Base-by-base conservation (phyloP, 2,888 invertebrate species). In the Meteorus cinctellus region DNA sequence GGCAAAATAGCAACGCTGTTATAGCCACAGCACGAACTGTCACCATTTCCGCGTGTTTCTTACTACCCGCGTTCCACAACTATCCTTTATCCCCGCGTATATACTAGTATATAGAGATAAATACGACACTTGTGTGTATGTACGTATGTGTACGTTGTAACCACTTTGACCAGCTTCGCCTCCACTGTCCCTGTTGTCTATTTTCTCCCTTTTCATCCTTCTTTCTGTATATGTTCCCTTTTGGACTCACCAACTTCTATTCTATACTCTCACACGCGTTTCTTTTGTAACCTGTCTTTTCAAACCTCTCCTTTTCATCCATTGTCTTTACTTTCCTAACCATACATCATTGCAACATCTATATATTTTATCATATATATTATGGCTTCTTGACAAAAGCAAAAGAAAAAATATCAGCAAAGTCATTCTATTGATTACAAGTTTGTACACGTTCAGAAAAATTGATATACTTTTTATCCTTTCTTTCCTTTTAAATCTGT, bases 31-130 rank as follows among this genome's bases (percentile, higher is more conserved):
- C 87, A 88, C 86, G 88, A 88, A 87, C 87, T 87, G 89, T 88
- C 88, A 88, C 74, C 79, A 86, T 88, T 89, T 89, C 88, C 88
- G 88, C 87, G 87, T 88, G 85, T 85, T 87, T 86, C 86, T 85
- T 86, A 84, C 84, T 84, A 82, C 81, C 78, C 76, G 78, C 77
- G 74, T 77, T 79, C 80, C 77, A 79, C 81, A 73, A 78, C 76
- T 55, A 55, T 81, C 76, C 79, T 74, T 73, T 78, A 74, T 80
- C 78, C 78, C 65, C 76, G 66, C 66, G 72, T 55, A 36, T 71
- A 55, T 63, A 72, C 55, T 31, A 27, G 29, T 29, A 51, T 66
- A 72, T 72, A 73, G 70, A 80, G 70, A 77, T 75, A 75, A 77
- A 34, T 55, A 55, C 65, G 80, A 77, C 75, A 78, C 77, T 78